Percentiles rank a stretch among this genome's conserved stretches.
phyloP scores from a whole-genome alignment of 2,797 vertebrate genomes.

The Myotis myotis region DNA sequence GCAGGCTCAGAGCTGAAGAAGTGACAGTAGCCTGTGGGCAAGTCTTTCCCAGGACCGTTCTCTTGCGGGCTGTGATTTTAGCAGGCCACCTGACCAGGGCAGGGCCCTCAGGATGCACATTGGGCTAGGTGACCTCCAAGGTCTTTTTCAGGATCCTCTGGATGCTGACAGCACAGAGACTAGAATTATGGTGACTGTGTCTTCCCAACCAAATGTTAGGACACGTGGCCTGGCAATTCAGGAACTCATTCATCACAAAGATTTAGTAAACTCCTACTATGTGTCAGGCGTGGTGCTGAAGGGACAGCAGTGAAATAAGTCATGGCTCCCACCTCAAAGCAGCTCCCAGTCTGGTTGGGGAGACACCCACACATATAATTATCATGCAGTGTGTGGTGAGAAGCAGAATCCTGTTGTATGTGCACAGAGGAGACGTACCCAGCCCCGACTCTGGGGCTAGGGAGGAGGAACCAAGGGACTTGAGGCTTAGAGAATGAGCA shows the following conservation, averaged over 20 bases:
- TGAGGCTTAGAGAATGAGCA: not conserved
- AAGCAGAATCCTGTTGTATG: no score
- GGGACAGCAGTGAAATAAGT: not conserved
- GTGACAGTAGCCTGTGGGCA: not conserved
- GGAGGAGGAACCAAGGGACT: not conserved
- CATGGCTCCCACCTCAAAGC: not conserved
- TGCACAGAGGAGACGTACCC: not conserved
- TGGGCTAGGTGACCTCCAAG: not conserved
- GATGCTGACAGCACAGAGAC: not conserved
- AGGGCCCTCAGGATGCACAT: not conserved
- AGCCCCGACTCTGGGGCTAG: not conserved
- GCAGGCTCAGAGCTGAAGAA: not conserved
- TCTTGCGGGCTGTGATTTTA: not conserved
- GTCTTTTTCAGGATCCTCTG: not conserved
- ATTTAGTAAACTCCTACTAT: not conserved
- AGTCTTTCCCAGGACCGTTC: not conserved
- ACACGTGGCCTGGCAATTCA: not conserved
- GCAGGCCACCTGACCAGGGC: not conserved
- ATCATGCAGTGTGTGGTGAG: not conserved
- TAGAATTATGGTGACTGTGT: not conserved
- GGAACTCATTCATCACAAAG: not conserved
- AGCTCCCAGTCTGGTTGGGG: not conserved
- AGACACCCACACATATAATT: not conserved
- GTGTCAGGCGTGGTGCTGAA: not conserved
- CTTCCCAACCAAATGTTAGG: not conserved